Percentiles rank a stretch among this genome's conserved stretches.
Evolutionary conservation across 1,140 invertebrate species (phyloP).

Genomic region (Eciton burchellii): DNA sequence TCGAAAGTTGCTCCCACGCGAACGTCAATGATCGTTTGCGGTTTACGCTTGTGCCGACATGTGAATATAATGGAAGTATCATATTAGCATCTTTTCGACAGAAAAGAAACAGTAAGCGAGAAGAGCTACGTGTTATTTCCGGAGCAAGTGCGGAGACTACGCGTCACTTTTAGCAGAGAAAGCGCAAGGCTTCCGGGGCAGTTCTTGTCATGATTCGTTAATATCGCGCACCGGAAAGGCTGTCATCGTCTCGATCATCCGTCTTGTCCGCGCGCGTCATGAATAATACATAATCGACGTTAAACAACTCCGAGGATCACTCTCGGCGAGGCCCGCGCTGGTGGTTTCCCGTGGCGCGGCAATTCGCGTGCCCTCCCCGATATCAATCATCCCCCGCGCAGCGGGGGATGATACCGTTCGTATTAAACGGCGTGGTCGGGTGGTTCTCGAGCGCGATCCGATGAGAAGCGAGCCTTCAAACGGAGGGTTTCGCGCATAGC

Average conservation of each 20-base stretch:
- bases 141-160: too few species aligned
- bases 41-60: neutral
- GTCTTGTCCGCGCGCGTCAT: neutral
- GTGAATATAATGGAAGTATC: conserved; percentile 21
- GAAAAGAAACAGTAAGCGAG: neutral
- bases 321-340: neutral
- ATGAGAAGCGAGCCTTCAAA: conserved; percentile 59
- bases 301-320: neutral
- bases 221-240: conserved; percentile 7
- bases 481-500: conserved; percentile 50
- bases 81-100: conserved; percentile 8
- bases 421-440: conserved; percentile 44
- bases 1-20: conserved; percentile 11
- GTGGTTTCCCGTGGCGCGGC: neutral
- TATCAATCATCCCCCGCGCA: conserved; percentile 48
- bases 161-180: neutral
- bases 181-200: neutral
- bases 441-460: neutral
- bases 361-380: neutral
- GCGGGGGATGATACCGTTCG: conserved; percentile 21
- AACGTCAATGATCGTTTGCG: neutral
- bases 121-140: neutral
- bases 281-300: conserved; percentile 41
- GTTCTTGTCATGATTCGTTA: conserved; percentile 3
- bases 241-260: neutral